Conservation (phyloP, 2,888 invertebrate species). For the Scaeva pyrastri region DNA sequence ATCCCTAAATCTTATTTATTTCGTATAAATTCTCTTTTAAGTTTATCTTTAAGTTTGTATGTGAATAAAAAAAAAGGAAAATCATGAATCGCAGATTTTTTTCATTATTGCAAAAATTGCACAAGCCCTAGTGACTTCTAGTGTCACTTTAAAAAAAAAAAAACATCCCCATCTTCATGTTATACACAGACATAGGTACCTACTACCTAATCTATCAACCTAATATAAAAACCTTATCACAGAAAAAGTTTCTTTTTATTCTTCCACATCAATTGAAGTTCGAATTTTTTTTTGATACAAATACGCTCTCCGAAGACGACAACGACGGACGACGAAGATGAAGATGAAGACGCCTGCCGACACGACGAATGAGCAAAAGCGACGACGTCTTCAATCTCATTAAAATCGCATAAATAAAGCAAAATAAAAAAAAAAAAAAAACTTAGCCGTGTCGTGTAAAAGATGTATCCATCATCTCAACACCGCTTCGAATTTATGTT, state of each 20-base stretch:
- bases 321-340: too few species aligned
- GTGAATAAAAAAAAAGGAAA: neutral
- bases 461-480: conserved; percentile 30
- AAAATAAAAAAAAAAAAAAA: conserved; percentile 24
- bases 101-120: conserved; percentile 10
- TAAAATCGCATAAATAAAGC: conserved; percentile 61
- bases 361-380: neutral
- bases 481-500: conserved; percentile 30
- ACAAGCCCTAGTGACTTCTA: conserved; percentile 1
- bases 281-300: conserved; percentile 36
- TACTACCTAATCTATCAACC: conserved; percentile 12
- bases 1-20: neutral
- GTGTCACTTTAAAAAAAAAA: conserved; percentile 10
- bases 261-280: conserved; percentile 43
- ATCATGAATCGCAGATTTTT: conserved; percentile 3
- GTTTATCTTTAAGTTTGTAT: neutral
- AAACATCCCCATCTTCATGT: neutral
- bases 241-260: conserved; percentile 29
- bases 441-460: conserved; percentile 47
- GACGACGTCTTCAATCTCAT: conserved; percentile 54
- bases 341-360: conserved; percentile 13
- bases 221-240: conserved; percentile 44
- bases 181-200: neutral
- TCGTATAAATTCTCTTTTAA: conserved; percentile 2
- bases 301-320: conserved; percentile 20